phyloP scores from a whole-genome alignment of 1,140 invertebrate genomes.

The Ips typographus region DNA sequence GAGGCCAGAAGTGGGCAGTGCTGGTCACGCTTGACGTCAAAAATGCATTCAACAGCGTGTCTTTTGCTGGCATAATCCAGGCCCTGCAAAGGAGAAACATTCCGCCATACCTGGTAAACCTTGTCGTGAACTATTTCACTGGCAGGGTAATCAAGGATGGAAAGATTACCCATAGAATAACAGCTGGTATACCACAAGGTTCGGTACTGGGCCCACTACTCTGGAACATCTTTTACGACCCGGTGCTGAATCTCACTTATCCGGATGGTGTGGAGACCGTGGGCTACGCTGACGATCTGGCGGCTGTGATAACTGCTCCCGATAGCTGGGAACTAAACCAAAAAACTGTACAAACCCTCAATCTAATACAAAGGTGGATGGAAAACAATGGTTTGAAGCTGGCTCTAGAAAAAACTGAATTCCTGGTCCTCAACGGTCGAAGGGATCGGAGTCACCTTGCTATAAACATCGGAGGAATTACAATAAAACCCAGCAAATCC shows the following conservation, averaged over 20 bases:
- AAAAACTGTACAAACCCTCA: neutral
- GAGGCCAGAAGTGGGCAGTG: neutral
- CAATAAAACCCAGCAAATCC: neutral
- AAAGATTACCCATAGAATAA: neutral
- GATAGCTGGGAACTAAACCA: neutral
- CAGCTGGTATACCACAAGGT: conserved; percentile 42
- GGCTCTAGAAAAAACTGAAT: neutral
- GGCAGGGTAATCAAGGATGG: neutral
- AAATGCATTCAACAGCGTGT: too few relatives aligned
- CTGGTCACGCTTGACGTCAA: neutral
- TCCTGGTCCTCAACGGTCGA: neutral
- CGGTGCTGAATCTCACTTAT: conserved; percentile 38
- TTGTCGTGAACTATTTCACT: neutral
- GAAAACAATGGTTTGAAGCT: neutral
- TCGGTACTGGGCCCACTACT: conserved; percentile 45
- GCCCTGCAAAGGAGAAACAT: neutral
- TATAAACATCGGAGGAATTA: neutral
- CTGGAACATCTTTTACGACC: conserved; percentile 47
- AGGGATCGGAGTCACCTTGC: neutral
- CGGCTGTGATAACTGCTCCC: conserved; percentile 22
- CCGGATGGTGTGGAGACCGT: conserved; percentile 30
- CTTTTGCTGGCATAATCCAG: neutral
- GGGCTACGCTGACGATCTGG: conserved; percentile 46
- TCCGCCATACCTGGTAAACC: neutral
- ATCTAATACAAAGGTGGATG: neutral